Base-by-base conservation (phyloP, 2,113 vertebrate species). In the Chamaea fasciata region DNA sequence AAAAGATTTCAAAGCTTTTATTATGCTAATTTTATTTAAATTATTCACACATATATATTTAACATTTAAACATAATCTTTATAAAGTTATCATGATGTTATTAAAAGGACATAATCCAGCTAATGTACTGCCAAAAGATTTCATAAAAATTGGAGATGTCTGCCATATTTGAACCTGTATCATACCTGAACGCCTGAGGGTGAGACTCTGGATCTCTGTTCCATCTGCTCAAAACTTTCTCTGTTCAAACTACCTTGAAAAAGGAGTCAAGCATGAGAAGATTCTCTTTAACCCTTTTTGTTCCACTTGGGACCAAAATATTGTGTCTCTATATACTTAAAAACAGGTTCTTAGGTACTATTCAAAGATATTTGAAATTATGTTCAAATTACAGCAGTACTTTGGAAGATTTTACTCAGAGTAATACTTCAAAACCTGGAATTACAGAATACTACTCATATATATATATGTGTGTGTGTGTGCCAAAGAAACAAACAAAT, bases 11-110 rank as follows among this genome's bases (percentile, higher is more conserved):
- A 81, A 65, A 78, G 24, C 4, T 81, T 94, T 83, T 83, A 78
- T 87, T 65, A 85, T 52, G 41, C 27, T 87, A 89, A 85, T 84
- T 76, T 42, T 42, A 52, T 70, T 81, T 59, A 86, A 95, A 85
- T 75, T 64, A 60, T 87, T 68, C 17, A 75, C 39, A 60, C 21
- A 75, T 46, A 52, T 41, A 15, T 71, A 65, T 85, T 89, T 96
- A 94, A 85, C 78, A 93, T 67, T 91, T 89, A 53, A 94, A 75
- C 26, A 78, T n/a, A 87, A 75, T 71, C 31, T 75, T 81, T 73
- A 53, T 22, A 53, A 50, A 23, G 8, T 68, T 84, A 82, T 42
- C 65, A 89, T 27, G 60, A 71, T 47, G 31, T 74, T 67, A 90
- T 41, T 63, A 88, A 86, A 92, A 87, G 42, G 12, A 69, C 15